Evolutionary conservation across 2,797 vertebrate genomes (phyloP).

Genomic region (Amblyraja radiata): DNA sequence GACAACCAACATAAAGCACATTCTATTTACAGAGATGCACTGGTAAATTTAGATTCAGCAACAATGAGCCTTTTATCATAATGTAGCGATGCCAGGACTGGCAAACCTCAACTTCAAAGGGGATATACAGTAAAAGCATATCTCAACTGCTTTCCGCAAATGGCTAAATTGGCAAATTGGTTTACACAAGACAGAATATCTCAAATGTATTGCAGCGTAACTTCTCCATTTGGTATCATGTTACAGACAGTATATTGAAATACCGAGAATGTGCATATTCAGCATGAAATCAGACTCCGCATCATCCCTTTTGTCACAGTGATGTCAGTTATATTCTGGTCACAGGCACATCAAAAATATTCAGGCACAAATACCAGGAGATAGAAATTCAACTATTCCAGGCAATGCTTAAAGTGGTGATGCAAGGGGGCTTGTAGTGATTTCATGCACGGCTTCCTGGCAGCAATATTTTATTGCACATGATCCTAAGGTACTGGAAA

Average conservation of each 20-base stretch:
- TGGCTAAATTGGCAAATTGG: neutral
- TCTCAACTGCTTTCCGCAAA: neutral
- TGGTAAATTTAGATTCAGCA: neutral
- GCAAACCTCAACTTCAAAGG: neutral
- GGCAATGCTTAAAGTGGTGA: no score
- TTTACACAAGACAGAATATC: neutral
- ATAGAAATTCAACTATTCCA: no score
- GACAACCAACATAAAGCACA: neutral
- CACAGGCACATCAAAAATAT: neutral
- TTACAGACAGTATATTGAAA: neutral
- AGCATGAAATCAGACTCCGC: constrained; percentile 20
- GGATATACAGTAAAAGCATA: neutral
- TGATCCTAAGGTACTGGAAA: no score
- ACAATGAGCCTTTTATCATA: neutral
- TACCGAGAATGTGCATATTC: neutral
- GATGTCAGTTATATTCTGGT: neutral
- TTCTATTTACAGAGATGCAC: neutral
- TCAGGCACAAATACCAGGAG: neutral
- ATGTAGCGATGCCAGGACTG: neutral
- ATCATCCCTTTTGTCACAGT: neutral
- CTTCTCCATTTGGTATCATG: neutral
- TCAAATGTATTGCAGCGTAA: neutral
- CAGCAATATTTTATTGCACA: no score
- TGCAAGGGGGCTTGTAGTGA: no score
- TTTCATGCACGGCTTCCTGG: no score